A percentile compares a stretch with the other conserved stretches of the same genome.
Conservation (phyloP, 2,888 invertebrate genomes). For the Xanthostigma xanthostigma region DNA sequence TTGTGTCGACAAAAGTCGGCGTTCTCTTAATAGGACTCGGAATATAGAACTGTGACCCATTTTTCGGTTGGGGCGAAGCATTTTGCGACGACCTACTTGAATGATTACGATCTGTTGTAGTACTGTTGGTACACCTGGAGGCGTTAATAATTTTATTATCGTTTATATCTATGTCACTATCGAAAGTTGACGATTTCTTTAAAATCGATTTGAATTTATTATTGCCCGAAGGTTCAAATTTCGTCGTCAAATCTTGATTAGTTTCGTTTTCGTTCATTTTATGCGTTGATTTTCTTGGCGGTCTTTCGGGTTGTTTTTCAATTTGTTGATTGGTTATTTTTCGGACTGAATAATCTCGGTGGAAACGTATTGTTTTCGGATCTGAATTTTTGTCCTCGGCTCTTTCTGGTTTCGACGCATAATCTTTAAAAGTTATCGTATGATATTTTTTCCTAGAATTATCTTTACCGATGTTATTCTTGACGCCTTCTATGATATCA, state of each 20-base stretch:
- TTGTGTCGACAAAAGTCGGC: slow-evolving; percentile 29
- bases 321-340: not conserved
- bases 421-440: too few relatives aligned
- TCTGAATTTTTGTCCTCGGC: too few relatives aligned
- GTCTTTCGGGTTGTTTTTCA: not conserved
- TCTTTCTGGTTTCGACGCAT: too few relatives aligned
- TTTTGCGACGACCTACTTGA: slow-evolving; percentile 21
- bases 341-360: too few relatives aligned
- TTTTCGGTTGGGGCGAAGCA: slow-evolving; percentile 20
- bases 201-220: slow-evolving; percentile 34
- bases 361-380: too few relatives aligned
- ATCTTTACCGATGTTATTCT: slow-evolving; percentile 6
- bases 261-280: slow-evolving; percentile 1
- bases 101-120: slow-evolving; percentile 12
- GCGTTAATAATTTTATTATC: too few relatives aligned
- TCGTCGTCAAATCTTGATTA: slow-evolving; percentile 8
- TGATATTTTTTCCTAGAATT: too few relatives aligned
- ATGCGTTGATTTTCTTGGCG: slow-evolving; percentile 17
- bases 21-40: slow-evolving; percentile 29
- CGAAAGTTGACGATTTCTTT: slow-evolving; percentile 31
- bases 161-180: slow-evolving; percentile 14
- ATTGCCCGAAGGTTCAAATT: slow-evolving; percentile 12
- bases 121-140: slow-evolving; percentile 17
- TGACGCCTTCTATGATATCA: slow-evolving; percentile 4
- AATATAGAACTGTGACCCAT: slow-evolving; percentile 45